phyloP scores from a whole-genome alignment of 1,140 invertebrate species.

The Pseudomyrmex cubaensis region DNA sequence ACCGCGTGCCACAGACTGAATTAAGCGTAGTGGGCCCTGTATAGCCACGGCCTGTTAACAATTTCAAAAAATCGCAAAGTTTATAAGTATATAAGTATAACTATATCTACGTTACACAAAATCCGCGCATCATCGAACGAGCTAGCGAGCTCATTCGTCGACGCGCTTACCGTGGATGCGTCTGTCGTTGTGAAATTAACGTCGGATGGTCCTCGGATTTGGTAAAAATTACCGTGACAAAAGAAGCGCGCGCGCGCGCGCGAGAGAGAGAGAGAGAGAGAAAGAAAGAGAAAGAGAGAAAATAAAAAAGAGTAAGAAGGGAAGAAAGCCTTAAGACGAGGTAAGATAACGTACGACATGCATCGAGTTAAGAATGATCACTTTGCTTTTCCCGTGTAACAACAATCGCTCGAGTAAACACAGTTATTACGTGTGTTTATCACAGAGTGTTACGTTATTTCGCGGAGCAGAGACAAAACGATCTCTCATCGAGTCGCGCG shows the following conservation, averaged over 20 bases:
- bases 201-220: constrained; percentile 13
- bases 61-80: constrained; percentile 69
- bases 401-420: background rate
- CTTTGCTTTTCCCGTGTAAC: background rate
- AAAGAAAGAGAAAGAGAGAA: too few species aligned
- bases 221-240: constrained; percentile 16
- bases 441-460: background rate
- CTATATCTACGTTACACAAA: constrained; percentile 72
- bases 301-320: background rate
- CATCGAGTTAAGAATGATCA: background rate
- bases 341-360: background rate
- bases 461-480: background rate
- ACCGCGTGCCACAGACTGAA: constrained; percentile 84
- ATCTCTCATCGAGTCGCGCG: background rate
- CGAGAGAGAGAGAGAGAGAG: too few species aligned
- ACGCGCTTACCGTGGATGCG: background rate
- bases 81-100: constrained; percentile 76
- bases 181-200: constrained; percentile 39
- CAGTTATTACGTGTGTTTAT: background rate
- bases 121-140: constrained; percentile 4
- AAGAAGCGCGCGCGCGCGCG: too few species aligned
- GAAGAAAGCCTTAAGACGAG: background rate
- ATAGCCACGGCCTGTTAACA: constrained; percentile 85
- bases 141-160: constrained; percentile 6
- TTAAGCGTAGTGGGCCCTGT: constrained; percentile 82